Percentiles rank a stretch among this genome's conserved stretches.
These are phyloP conservation scores for Spondyliosoma cantharus DNA, from an alignment of 2,797 vertebrate species.

Conservation along the genomic window DNA sequence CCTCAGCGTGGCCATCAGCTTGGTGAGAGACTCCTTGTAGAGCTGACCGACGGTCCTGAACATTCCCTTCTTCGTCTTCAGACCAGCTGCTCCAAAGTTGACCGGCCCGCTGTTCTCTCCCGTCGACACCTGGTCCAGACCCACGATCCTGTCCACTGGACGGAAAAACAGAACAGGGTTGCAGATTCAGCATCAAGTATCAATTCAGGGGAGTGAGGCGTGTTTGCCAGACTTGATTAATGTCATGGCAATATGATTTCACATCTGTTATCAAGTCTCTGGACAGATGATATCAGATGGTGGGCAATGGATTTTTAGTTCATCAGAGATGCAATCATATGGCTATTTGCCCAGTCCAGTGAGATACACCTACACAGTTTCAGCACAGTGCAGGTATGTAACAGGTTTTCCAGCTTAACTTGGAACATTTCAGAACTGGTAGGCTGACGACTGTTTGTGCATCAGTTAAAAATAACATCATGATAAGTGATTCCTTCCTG, in stretches of 20 bases:
- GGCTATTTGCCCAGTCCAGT: neutral
- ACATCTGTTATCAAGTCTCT: conserved; percentile 49
- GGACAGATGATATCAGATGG: conserved; percentile 41
- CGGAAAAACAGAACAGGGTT: neutral
- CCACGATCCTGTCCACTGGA: conserved; percentile 92
- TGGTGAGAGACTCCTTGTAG: conserved; percentile 93
- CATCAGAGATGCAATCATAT: conserved; percentile 42
- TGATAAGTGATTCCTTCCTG: neutral
- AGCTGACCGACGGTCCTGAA: conserved; percentile 94
- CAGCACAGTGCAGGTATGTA: conserved; percentile 1
- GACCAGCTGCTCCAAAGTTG: conserved; percentile 84
- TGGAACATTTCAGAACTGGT: conserved; percentile 45
- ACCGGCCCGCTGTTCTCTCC: conserved; percentile 87
- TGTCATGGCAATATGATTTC: conserved; percentile 19
- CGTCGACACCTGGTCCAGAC: conserved; percentile 90
- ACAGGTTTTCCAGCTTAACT: conserved; percentile 34
- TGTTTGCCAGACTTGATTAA: conserved; percentile 21
- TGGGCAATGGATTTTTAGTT: conserved; percentile 28
- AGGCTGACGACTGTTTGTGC: too few relatives aligned
- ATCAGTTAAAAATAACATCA: neutral
- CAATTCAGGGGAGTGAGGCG: neutral
- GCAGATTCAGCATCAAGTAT: conserved; percentile 33
- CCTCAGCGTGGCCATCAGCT: conserved; percentile 93
- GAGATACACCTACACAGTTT: neutral
- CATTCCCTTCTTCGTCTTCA: conserved; percentile 94